Evolutionary conservation across 2,888 invertebrate species (phyloP), one percentile per base, ranked within the genome.

Genomic region (Bimastos eiseni): DNA sequence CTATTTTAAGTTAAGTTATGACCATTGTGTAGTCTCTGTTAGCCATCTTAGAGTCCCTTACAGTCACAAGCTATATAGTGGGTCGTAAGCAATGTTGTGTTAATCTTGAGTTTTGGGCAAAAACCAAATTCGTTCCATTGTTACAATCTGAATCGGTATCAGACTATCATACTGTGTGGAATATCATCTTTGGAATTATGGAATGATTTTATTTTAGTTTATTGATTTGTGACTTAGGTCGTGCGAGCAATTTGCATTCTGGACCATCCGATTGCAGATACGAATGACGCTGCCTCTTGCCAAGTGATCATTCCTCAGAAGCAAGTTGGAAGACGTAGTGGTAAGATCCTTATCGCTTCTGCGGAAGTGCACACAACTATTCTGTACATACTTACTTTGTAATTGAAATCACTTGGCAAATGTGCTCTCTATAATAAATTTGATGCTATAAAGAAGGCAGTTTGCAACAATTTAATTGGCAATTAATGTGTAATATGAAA

Each of bases 271-370:
- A 97, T 99, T 95, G 96, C 97, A 91, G 98, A 97, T 95, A 99
- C 99, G 90, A 98, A 97, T 95, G 98, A 99, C 96, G 98, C 98
- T 92, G 96, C 98, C 91, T 99, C 99, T 83, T 98, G 98, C 94
- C 99, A 99, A 96, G 98, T 99, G 93, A 99, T 99, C 96, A 99
- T 99, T 96, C 99, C 99, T 93, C 99, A 99, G 95, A 99, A 99
- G 95, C 99, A 99, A 96, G 98, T 98, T 92, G 97, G 95, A 92
- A 95, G 96, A 91, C 95, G 96, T 93, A 95, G 95, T 93, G 96
- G 96, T 96, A 92, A 92, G 92, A 34, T 17, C 19, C 24, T 49
- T 41, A 5, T 41, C 15, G 13, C 6, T 5, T n/a, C n/a, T 6
- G 15, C 41, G 6, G 41, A 41, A 41, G 6, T 41, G 41, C 15